Evolutionary conservation across 2,797 vertebrate genomes (phyloP), one percentile per base, ranked within the genome.

Genomic region (Sylvilagus floridanus): DNA sequence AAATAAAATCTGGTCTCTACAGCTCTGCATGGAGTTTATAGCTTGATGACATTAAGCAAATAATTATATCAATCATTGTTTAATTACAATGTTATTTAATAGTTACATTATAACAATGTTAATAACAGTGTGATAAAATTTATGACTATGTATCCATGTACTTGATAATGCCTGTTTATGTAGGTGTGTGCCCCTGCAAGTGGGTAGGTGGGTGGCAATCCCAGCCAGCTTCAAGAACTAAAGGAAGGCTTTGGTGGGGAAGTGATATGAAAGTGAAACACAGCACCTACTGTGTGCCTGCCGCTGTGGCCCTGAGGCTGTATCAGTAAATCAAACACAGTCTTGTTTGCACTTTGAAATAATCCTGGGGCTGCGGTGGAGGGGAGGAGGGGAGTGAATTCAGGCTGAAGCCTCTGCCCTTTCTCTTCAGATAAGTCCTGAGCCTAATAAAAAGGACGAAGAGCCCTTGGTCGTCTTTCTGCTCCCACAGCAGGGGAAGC

Each of bases 331-430:
- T 90, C 47, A 71, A 85, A 71, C 30, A 83, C 75, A 91, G 14
- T 76, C 76, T 47, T 12, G 35, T 71, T 32, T 83, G 66, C 52
- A 66, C 66, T 77, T 94, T 26, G 24, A 95, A 96, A 90, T 76
- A 37, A 72, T 73, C 35, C 66, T 30, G 10, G n/a, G 47, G n/a
- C 76, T 95, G 19, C 66, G 81, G 52, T n/a, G 57, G 22, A 28
- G 4, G 60, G 71, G 7, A 68, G 63, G n/a, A 32, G 72, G 35
- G 28, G 28, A 73, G 30, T 52, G n/a, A 83, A 54, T 94, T 69
- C 66, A 75, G 35, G 81, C 13, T 21, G 7, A 7, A 32, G 22
- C 42, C 60, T 63, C n/a, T 35, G 24, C 47, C 37, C 7, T 30
- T 84, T 63, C 71, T 92, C n/a, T 81, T 68, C 42, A 35, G 68